Evolutionary conservation across 2,797 vertebrate species (phyloP), one percentile per base, ranked within the genome.

Genomic region (Myripristis jacobus): DNA sequence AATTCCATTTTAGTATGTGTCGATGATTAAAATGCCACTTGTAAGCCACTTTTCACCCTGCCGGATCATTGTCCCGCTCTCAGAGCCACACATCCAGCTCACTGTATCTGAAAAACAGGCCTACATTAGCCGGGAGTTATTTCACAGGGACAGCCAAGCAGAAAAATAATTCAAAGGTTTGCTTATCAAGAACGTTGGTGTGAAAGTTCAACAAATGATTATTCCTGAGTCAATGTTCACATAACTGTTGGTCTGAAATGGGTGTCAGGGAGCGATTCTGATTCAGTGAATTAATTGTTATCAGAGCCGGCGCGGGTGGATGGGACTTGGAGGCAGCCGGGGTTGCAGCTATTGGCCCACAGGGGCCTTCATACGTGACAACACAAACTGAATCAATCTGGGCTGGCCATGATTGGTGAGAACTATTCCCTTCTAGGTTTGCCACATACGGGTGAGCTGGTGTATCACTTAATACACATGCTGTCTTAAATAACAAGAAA

Each of bases 141-240:
- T 93, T 92, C 90, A 92, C 89, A 88, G 91, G 79, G 83, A 93
- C 84, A 88, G 77, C 78, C 92, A 93, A 93, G 93, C 91, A 93
- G 91, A 93, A 94, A 92, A 92, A 90, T 91, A 89, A 93, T 93
- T 93, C 88, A 91, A 93, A 92, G 91, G 86, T 85, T 91, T 87
- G 85, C 92, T 93, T 92, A 92, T 93, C 92, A 85, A 84, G 77
- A 89, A 88, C 85, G 84, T 79, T 70, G 82, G 81, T 88, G 82
- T 87, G 76, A 90, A 92, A 91, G 90, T 93, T 92, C 88, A 93
- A 92, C 92, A 93, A 92, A 92, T 88, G 87, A 90, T 94, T 94
- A 91, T 89, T 90, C 77, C 89, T 75, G 62, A 92, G 89, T 92
- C 91, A 90, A 91, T 90, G 88, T 93, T 91, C 87, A 90, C 84